Percentiles rank a stretch among this genome's conserved stretches.
Conservation (phyloP, 2,888 invertebrate genomes). For the Axea sp. region DNA sequence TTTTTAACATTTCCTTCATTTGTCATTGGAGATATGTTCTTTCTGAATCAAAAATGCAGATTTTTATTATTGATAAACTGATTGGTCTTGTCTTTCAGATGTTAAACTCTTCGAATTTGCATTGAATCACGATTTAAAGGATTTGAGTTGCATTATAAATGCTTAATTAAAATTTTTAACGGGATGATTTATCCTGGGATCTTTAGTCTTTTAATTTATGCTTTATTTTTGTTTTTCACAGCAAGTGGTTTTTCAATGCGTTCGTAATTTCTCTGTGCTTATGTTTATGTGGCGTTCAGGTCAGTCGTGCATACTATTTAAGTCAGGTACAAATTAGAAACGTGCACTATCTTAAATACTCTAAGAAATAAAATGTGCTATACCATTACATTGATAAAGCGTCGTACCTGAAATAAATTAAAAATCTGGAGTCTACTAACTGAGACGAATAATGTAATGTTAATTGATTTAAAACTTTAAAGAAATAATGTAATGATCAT, state of each 20-base stretch:
- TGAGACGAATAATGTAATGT: too few species aligned
- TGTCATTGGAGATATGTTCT: conserved; percentile 13
- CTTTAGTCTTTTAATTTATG: too few species aligned
- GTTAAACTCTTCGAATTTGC: background rate
- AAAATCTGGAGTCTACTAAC: conserved; percentile 63
- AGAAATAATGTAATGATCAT: too few species aligned
- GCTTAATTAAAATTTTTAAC: too few species aligned
- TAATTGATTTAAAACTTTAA: too few species aligned
- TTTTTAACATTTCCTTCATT: conserved; percentile 33
- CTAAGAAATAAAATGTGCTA: conserved; percentile 57
- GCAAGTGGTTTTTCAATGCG: background rate
- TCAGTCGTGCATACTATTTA: conserved; percentile 22
- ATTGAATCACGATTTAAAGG: background rate
- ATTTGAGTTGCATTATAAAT: background rate
- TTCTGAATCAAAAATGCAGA: background rate
- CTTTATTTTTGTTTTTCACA: too few species aligned
- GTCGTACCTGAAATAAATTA: conserved; percentile 46
- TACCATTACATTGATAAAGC: conserved; percentile 65
- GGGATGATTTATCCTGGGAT: too few species aligned
- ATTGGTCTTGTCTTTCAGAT: conserved; percentile 13
- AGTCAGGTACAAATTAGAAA: conserved; percentile 41
- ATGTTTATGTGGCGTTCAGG: background rate
- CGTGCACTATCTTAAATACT: conserved; percentile 14
- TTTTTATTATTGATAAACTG: conserved; percentile 2
- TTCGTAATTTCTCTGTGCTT: background rate